Evolutionary conservation across 2,797 vertebrate genomes (phyloP), one percentile per base, ranked within the genome.

Genomic region (Syngnathus rostellatus): DNA sequence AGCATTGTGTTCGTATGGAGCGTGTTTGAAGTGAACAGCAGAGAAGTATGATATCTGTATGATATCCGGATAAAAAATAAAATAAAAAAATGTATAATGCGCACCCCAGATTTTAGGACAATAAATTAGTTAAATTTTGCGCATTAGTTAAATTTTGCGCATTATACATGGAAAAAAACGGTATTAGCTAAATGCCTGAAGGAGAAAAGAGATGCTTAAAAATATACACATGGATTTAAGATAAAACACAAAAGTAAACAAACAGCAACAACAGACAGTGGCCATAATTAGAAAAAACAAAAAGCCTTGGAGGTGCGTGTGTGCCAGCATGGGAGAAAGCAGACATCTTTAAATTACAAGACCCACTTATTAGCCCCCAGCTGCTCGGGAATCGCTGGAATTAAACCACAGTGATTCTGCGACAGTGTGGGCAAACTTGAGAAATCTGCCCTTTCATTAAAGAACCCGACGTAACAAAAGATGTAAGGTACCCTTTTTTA

Each of bases 281-380:
- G 69, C 71, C 31, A 55, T 83, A 84, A 86, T 90, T 45, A 45
- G 2, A 23, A 43, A 81, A 88, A 82, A 88, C 67, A 68, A 69
- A 80, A 81, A 70, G 78, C 68, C 60, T 82, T 38, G 19, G 40
- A 64, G 61, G 38, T 76, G 65, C 16, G 67, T 77, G 74, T 65
- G 74, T 78, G 81, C 72, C 74, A 77, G 72, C 6, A 62, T 81
- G 71, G 76, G 80, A 82, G 79, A 82, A 84, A 87, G 83, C 77
- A 83, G 85, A 83, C 79, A 85, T 90, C 80, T 89, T 89, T 85
- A 87, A 90, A 90, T 90, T 85, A 91, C 81, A 83, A 77, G 77
- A 83, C 75, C 82, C 81, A 40, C 77, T 88, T 81, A 89, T 91
- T 88, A 87, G 79, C 79, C 69, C 73, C 69, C 76, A n/a, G 8